A percentile compares a stretch with the other conserved stretches of the same genome.
These are phyloP conservation scores for Malacoraja senta DNA, from an alignment of 2,797 vertebrate genomes.

Conservation along the genomic window DNA sequence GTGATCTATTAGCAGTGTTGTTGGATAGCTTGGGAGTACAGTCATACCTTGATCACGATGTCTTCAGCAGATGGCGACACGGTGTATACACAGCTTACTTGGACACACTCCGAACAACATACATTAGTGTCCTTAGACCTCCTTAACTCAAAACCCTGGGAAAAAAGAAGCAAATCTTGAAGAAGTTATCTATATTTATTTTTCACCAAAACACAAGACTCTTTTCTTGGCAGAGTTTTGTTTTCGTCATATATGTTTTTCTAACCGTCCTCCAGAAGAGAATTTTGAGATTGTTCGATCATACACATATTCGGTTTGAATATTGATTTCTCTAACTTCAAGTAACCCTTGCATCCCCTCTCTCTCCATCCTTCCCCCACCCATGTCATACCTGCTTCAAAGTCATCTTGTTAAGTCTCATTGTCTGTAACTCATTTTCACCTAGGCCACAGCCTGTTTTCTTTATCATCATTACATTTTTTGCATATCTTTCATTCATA, in stretches of 20 bases:
- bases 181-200: background rate
- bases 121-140: background rate
- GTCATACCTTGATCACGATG: background rate
- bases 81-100: background rate
- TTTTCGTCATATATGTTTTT: background rate
- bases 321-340: too few relatives aligned
- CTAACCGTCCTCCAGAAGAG: background rate
- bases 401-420: too few relatives aligned
- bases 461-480: too few relatives aligned
- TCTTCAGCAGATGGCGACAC: too few relatives aligned
- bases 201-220: background rate
- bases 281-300: background rate
- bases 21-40: background rate
- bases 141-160: conserved; percentile 4
- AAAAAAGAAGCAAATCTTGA: background rate
- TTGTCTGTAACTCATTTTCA: too few relatives aligned
- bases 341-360: too few relatives aligned
- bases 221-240: too few relatives aligned
- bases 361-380: too few relatives aligned
- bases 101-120: background rate
- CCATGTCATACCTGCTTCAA: too few relatives aligned
- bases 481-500: too few relatives aligned
- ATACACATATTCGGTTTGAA: too few relatives aligned
- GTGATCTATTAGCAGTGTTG: background rate
- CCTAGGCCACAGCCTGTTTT: too few relatives aligned